These are phyloP conservation scores for Thamnophis sirtalis DNA, from an alignment of 2,113 vertebrate genomes.

Conservation along the genomic window DNA sequence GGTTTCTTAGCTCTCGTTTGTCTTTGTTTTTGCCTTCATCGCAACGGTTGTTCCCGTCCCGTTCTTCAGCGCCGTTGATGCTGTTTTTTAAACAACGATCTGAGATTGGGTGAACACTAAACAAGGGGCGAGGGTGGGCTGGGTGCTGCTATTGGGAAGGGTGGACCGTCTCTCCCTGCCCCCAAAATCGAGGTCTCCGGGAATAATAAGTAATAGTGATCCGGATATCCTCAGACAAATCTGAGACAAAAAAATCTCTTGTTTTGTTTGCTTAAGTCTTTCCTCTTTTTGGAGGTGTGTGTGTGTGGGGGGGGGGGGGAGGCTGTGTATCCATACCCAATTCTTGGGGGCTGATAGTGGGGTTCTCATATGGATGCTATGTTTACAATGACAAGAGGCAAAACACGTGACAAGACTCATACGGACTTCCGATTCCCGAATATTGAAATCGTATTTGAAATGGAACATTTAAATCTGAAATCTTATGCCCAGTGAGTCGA, in stretches of 20 bases:
- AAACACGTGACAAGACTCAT: neutral
- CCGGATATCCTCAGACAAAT: neutral
- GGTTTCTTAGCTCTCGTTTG: neutral
- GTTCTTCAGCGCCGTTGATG: neutral
- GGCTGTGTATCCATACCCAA: neutral
- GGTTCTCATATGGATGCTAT: neutral
- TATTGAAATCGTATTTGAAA: neutral
- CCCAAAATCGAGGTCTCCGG: neutral
- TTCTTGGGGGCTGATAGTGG: neutral
- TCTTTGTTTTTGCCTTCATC: neutral
- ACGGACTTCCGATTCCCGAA: neutral
- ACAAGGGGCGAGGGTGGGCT: neutral
- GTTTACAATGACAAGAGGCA: neutral
- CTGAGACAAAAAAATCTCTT: slow-evolving; percentile 14
- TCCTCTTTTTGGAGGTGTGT: neutral
- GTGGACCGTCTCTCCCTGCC: neutral
- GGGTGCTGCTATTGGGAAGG: neutral
- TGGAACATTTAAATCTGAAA: neutral
- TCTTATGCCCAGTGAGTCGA: neutral
- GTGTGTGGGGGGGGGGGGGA: too few relatives aligned
- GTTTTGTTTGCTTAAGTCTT: slow-evolving; percentile 34
- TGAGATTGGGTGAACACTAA: neutral
- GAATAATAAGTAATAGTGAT: neutral
- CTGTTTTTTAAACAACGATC: neutral
- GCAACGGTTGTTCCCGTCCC: neutral